Percentiles rank a stretch among this genome's conserved stretches.
Conservation (phyloP, 2,113 vertebrate species). For the Dipodomys merriami region DNA sequence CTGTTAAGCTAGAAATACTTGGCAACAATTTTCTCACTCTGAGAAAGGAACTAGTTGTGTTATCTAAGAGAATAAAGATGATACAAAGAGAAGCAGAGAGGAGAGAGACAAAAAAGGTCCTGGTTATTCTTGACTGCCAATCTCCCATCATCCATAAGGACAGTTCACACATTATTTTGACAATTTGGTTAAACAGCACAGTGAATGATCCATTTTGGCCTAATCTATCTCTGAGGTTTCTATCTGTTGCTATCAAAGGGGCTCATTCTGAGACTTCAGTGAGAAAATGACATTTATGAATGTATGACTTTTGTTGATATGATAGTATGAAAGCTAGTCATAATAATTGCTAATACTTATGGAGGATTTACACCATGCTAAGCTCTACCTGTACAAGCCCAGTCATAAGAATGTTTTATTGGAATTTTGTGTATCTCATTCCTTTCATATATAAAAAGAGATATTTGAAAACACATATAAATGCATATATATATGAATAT, state of each 20-base stretch:
- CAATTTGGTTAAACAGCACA: not conserved
- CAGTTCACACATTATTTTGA: not conserved
- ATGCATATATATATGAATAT: no score
- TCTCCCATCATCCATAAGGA: not conserved
- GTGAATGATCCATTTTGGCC: not conserved
- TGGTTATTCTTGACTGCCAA: not conserved
- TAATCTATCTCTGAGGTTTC: not conserved
- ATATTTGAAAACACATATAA: not conserved
- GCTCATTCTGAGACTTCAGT: not conserved
- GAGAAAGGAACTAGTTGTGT: not conserved
- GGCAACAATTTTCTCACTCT: not conserved
- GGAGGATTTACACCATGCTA: not conserved
- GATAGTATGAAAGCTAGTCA: not conserved
- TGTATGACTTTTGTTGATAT: not conserved
- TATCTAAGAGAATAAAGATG: not conserved
- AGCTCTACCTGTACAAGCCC: not conserved
- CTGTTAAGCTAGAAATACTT: not conserved
- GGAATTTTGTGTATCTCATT: not conserved
- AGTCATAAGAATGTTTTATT: not conserved
- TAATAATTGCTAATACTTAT: not conserved
- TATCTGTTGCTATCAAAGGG: not conserved
- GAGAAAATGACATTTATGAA: constrained; percentile 24
- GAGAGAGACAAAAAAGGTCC: not conserved
- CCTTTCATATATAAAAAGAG: not conserved
- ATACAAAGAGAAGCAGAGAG: not conserved